Conservation (phyloP, 1,140 invertebrate species). For the Phymorhynchus buccinoides region DNA sequence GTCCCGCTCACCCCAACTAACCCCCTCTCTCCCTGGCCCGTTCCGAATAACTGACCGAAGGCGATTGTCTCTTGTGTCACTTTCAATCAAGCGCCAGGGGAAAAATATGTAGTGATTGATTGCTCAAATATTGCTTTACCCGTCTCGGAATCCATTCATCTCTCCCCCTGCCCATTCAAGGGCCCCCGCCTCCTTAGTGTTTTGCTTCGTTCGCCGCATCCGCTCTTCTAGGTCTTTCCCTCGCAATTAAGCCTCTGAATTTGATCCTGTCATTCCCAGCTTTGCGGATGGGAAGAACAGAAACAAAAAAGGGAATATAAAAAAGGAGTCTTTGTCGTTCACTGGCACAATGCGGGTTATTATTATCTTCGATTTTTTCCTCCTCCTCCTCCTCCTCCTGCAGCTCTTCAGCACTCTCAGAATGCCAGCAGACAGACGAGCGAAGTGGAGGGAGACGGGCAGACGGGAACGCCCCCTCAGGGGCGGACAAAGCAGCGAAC, state of each 20-base stretch:
- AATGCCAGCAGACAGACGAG: slow-evolving; percentile 34
- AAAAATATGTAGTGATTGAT: slow-evolving; percentile 25
- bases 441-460: slow-evolving; percentile 4
- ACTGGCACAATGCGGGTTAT: slow-evolving; percentile 38
- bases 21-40: background rate
- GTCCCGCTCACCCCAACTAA: background rate
- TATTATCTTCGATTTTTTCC: slow-evolving; percentile 38
- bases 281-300: background rate
- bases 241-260: slow-evolving; percentile 28
- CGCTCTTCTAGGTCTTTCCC: slow-evolving; percentile 7
- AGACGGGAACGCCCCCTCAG: slow-evolving; percentile 9
- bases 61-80: slow-evolving; percentile 12
- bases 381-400: background rate
- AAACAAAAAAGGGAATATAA: no score
- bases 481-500: slow-evolving; percentile 33
- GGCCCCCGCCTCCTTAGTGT: background rate
- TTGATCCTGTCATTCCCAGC: slow-evolving; percentile 32
- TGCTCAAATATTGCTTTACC: slow-evolving; percentile 20
- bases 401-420: background rate
- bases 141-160: background rate
- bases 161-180: background rate
- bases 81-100: slow-evolving; percentile 13
- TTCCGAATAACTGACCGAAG: background rate
- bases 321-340: slow-evolving; percentile 27
- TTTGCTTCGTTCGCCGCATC: slow-evolving; percentile 30